A percentile compares a stretch with the other conserved stretches of the same genome.
phyloP scores from a whole-genome alignment of 2,797 vertebrate species.

The Sternarchorhynchus goeldii region DNA sequence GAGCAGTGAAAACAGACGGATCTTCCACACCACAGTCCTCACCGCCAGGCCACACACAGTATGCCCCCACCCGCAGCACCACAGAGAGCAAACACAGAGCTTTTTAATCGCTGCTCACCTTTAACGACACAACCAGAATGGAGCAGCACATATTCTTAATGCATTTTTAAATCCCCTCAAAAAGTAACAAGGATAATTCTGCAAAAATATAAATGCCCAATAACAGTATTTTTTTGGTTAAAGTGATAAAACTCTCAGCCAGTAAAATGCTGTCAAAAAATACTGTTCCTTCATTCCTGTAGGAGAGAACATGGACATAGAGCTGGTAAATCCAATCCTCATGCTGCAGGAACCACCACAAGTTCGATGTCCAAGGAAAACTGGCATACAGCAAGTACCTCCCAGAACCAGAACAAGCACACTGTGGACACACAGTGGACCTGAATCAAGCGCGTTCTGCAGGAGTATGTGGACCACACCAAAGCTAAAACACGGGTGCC shows the following conservation, averaged over 20 bases:
- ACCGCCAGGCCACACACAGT: background rate
- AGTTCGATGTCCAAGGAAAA: conserved; percentile 29
- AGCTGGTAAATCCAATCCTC: conserved; percentile 25
- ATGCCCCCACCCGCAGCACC: background rate
- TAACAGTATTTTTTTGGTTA: conserved; percentile 4
- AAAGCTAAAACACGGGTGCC: conserved; percentile 7
- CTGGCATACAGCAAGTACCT: conserved; percentile 19
- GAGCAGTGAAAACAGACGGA: conserved; percentile 3
- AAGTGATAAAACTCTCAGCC: too few species aligned
- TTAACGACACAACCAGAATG: background rate
- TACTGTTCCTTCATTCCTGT: background rate
- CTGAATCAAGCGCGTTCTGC: conserved; percentile 10
- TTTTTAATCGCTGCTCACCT: background rate
- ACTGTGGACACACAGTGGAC: conserved; percentile 19
- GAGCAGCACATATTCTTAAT: background rate
- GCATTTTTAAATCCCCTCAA: background rate
- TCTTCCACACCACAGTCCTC: conserved; percentile 19
- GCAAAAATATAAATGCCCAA: conserved; percentile 6
- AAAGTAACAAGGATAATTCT: background rate
- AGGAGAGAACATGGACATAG: conserved; percentile 1
- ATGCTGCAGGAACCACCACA: conserved; percentile 24
- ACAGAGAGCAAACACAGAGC: background rate
- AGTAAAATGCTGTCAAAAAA: too few species aligned
- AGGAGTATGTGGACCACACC: background rate
- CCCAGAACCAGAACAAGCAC: conserved; percentile 13